Evolutionary conservation across 2,888 invertebrate species (phyloP).

Genomic region (Omphaloscelis lunosa): DNA sequence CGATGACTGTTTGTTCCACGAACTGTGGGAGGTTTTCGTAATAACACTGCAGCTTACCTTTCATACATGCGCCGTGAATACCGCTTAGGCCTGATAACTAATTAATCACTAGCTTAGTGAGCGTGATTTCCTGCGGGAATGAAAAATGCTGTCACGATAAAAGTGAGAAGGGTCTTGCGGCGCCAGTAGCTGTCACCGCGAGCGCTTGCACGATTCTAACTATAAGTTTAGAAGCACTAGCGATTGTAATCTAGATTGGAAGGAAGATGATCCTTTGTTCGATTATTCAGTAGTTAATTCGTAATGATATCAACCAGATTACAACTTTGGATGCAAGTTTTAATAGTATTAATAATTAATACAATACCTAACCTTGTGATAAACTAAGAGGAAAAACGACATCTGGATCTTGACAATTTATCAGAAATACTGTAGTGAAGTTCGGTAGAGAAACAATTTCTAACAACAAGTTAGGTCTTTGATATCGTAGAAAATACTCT

Average conservation of each 20-base stretch:
- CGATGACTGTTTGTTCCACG: conserved; percentile 49
- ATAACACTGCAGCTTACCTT: conserved; percentile 58
- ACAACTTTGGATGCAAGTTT: neutral
- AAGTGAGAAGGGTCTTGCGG: conserved; percentile 80
- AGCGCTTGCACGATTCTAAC: conserved; percentile 58
- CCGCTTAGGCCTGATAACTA: conserved; percentile 76
- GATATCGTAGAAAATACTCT: neutral
- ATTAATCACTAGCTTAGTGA: conserved; percentile 84
- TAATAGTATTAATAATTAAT: too few relatives aligned
- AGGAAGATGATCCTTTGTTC: neutral
- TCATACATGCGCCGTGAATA: conserved; percentile 53
- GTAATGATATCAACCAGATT: neutral
- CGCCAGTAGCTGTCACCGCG: conserved; percentile 68
- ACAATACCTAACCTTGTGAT: neutral
- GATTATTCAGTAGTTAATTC: conserved; percentile 1
- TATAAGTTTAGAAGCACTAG: conserved; percentile 50
- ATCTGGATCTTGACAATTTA: neutral
- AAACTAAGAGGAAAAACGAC: neutral
- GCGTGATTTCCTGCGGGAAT: conserved; percentile 83
- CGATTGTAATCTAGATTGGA: conserved; percentile 38
- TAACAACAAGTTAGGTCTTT: neutral
- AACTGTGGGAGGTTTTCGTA: conserved; percentile 27
- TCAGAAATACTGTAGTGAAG: neutral
- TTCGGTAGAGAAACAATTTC: neutral
- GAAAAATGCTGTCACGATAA: conserved; percentile 86